Evolutionary conservation across 2,888 invertebrate genomes (phyloP), one percentile per base, ranked within the genome.

Genomic region (Frankliniella fusca): DNA sequence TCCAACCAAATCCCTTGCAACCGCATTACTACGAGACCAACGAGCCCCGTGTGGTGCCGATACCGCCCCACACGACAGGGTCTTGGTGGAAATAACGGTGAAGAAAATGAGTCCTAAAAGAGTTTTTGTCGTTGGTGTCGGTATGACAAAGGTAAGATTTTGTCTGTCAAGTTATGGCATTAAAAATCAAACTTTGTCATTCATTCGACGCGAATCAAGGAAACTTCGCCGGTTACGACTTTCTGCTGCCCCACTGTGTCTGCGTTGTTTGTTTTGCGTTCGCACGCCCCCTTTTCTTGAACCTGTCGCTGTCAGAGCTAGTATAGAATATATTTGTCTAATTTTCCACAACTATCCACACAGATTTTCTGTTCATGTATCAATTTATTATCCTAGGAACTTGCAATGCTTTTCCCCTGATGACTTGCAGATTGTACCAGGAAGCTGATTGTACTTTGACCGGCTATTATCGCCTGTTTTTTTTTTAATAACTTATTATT

Each of bases 121-220:
- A 89, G 96, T 97, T 82, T 98, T 92, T 89, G 97, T 98, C 82
- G 92, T 98, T 86, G 98, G 98, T 84, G 97, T 98, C 85, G 98
- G 98, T 84, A 98, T 98, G 98, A 98, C 98, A 84, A 97, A 97
- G 90, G 93, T 93, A 90, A 87, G 86, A 87, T 82, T 82, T 28
- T 80, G 20, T 49, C 28, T 65, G 23, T 12, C 12, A 23, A 3
- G 18, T 82, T 27, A 65, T 27, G 18, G 65, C 48, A 11, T 61
- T 23, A 80, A 50, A 48, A 76, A 28, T 80, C 70, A 79, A 70
- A 81, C 50, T 48, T 15, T 80, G 82, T 82, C 81, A 81, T 80
- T 70, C 18, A 48, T 81, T 1, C 23, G 27, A 50, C 80, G 28
- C 20, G 10, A 0, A 48, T 3, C 20, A 27, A 38, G 38, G 38